Base-by-base conservation (phyloP, 2,888 invertebrate species). In the Zhuqinia jingwanae region DNA sequence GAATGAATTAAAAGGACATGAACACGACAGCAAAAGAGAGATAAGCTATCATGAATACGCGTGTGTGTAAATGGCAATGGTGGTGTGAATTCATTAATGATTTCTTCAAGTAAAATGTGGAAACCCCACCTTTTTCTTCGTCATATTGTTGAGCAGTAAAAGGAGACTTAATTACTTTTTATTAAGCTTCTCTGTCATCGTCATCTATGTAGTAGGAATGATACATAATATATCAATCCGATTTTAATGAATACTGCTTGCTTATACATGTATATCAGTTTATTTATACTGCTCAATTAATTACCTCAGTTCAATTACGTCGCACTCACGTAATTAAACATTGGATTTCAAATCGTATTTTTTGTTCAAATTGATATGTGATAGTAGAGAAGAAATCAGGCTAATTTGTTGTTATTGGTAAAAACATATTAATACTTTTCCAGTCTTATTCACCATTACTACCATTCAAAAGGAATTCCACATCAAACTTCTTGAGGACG, bases 351-450 rank as follows among this genome's bases (percentile, higher is more conserved):
- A 22, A 22, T 11, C 20, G 13, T 22, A 58, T 58, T 22, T 11
- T 58, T 63, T 63, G 63, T 63, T 63, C 63, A 63, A 63, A 63
- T 63, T 63, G 63, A 27, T 63, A 30, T 63, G 63, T 63, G 63
- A 63, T 63, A 63, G 8, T 36, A 36, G 36, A 36, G 36, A 36
- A 36, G 8, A 36, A 36, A 36, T 3, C 3, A 36, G 8, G 8
- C 36, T 36, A 36, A 36, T 36, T 36, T 36, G 36, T 8, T 36
- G 8, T 8, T 63, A 63, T 30, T 30, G 36, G 13, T 3, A 60
- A 30, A 25, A 20, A 25, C 6, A 15, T 13, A 25, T 1, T 13
- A 27, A 15, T 17, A 25, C 25, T 60, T 36, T 65, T 15, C 30
- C n/a, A 58, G 22, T 58, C 58, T 25, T 58, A 22, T 58, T 20